Evolutionary conservation across 2,113 vertebrate species (phyloP), one percentile per base, ranked within the genome.

Genomic region (Trochalopteron elliotii): DNA sequence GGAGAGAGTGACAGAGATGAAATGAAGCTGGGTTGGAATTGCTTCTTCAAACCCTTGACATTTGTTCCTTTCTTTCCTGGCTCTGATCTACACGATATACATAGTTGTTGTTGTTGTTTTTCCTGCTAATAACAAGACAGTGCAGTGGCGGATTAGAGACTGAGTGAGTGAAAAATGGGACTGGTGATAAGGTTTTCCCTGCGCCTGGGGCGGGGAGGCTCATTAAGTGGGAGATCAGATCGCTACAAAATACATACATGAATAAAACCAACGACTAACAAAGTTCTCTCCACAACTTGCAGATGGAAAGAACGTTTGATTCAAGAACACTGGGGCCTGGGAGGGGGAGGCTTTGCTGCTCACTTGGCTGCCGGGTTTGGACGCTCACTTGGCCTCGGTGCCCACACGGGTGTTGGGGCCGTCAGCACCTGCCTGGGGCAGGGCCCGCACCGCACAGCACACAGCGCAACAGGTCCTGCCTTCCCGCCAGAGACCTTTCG

Each of bases 221-320:
- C 60, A 85, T 95, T 90, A 97, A 96, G 95, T 75, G 76, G 89
- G 87, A 94, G 84, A 95, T 92, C 94, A 90, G 93, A 97, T 97
- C 87, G 0, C 70, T 84, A 63, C 74, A 59, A 93, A 92, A 75
- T 59, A 70, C 88, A n/a, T 56, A 75, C 64, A 57, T 86, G 83
- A 65, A 84, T 87, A 94, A 96, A 95, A 64, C 37, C 71, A 69
- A 96, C 98, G 97, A 84, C 97, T 98, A 97, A 90, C 96, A 87
- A 98, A 98, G 96, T 96, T 82, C 88, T 40, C 94, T 98, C 98
- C 96, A 97, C 98, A 96, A 90, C 96, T 97, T 85, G 95, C 97
- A 93, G 86, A 96, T 96, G 97, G 97, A 97, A 97, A 90, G 87
- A 93, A 97, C 4, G 3, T 77, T 96, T 94, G 97, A 96, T 94